These are phyloP conservation scores for Gallinago paraguaiae DNA, from an alignment of 2,113 vertebrate species.

Conservation along the genomic window DNA sequence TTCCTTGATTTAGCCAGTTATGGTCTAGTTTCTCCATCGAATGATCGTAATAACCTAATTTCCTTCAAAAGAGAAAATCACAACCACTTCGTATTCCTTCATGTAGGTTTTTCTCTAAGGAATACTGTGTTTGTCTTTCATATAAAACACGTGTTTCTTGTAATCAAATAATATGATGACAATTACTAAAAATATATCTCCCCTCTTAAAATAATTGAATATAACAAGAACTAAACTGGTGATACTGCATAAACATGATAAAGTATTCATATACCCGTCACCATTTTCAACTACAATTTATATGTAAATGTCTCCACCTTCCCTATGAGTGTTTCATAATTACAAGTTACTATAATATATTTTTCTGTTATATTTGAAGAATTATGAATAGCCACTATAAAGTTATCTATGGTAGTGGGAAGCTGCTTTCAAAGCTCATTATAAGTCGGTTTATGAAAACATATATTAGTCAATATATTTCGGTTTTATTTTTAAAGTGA, in stretches of 20 bases:
- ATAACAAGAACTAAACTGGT: not conserved
- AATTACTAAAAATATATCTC: constrained; percentile 20
- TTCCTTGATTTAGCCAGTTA: constrained; percentile 47
- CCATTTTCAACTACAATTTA: not conserved
- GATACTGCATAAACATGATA: not conserved
- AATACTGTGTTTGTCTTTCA: not conserved
- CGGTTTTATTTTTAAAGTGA: not conserved
- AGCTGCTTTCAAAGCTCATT: not conserved
- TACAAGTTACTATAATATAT: not conserved
- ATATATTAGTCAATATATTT: not conserved
- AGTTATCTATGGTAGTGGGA: not conserved
- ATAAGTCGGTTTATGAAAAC: not conserved
- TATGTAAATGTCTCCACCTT: not conserved
- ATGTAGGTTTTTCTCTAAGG: not conserved
- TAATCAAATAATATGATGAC: not conserved
- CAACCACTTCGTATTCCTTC: not conserved
- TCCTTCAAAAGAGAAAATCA: not conserved
- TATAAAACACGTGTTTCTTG: not conserved
- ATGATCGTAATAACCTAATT: constrained; percentile 44
- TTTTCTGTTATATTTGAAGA: constrained; percentile 2
- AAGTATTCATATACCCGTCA: not conserved
- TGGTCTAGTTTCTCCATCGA: constrained; percentile 41
- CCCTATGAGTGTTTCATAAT: not conserved
- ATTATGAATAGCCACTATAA: not conserved
- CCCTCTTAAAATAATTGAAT: not conserved